Conservation (phyloP, 2,113 vertebrate species). For the Theristicus caerulescens region DNA sequence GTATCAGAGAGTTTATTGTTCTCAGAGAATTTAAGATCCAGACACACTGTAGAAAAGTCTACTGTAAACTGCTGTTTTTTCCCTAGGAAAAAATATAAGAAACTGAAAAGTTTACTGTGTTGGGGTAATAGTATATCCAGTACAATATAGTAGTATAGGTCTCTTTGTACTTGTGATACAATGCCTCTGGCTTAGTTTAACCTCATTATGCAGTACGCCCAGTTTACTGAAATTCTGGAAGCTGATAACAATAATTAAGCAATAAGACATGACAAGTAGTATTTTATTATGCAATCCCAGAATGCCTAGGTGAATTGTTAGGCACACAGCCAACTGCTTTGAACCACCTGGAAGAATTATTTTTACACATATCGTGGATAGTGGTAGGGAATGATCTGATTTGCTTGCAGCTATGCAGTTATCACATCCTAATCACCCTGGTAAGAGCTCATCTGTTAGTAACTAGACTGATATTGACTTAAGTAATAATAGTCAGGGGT, state of each 20-base stretch:
- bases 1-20: not conserved
- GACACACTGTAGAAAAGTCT: not conserved
- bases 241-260: slow-evolving; percentile 42
- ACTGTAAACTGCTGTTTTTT: not conserved
- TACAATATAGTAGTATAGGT: not conserved
- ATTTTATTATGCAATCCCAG: slow-evolving; percentile 19
- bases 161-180: not conserved
- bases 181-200: not conserved
- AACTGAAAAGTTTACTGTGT: not conserved
- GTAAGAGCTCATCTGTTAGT: slow-evolving; percentile 12
- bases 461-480: not conserved
- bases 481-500: not conserved
- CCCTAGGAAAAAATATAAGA: not conserved
- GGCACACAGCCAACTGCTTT: slow-evolving; percentile 20
- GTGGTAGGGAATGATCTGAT: not conserved
- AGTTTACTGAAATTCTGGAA: slow-evolving; percentile 38
- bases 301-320: slow-evolving; percentile 1
- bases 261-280: slow-evolving; percentile 4
- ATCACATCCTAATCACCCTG: not conserved
- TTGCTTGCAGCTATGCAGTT: not conserved
- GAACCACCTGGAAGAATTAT: slow-evolving; percentile 40
- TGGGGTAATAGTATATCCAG: not conserved
- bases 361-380: not conserved
- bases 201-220: not conserved
- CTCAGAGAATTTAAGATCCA: not conserved